Conservation (phyloP, 2,888 invertebrate species). For the Erebia epiphron region DNA sequence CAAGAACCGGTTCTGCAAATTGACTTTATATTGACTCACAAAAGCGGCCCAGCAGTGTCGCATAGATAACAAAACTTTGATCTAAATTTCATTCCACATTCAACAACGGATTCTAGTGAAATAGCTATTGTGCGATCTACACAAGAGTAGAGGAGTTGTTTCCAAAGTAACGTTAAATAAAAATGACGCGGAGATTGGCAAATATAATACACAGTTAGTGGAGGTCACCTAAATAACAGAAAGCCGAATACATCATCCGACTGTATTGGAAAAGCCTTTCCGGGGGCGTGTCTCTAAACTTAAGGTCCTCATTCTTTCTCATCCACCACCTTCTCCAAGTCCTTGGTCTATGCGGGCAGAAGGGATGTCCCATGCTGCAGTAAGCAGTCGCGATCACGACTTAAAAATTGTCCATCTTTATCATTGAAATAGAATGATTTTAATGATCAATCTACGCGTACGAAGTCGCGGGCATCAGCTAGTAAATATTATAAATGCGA, state of each 20-base stretch:
- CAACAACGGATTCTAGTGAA: constrained; percentile 9
- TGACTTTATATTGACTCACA: constrained; percentile 33
- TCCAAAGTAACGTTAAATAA: not conserved
- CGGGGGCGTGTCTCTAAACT: no score
- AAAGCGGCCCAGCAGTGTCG: constrained; percentile 23
- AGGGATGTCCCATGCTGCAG: no score
- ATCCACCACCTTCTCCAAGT: no score
- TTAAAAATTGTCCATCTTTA: no score
- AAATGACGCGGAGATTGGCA: not conserved
- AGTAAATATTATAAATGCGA: no score
- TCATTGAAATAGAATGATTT: no score
- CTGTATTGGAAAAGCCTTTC: no score
- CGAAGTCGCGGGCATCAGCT: no score
- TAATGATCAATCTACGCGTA: no score
- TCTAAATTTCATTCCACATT: constrained; percentile 17
- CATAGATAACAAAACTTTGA: constrained; percentile 33
- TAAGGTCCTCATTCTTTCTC: no score
- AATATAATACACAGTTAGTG: not conserved
- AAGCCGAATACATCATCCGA: not conserved
- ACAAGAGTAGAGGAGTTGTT: constrained; percentile 1
- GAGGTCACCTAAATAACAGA: not conserved
- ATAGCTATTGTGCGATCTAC: not conserved
- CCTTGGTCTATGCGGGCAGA: no score
- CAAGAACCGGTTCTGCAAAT: constrained; percentile 34
- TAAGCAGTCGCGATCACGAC: no score